Base-by-base conservation (phyloP, 2,113 vertebrate species). In the Raja brachyura region DNA sequence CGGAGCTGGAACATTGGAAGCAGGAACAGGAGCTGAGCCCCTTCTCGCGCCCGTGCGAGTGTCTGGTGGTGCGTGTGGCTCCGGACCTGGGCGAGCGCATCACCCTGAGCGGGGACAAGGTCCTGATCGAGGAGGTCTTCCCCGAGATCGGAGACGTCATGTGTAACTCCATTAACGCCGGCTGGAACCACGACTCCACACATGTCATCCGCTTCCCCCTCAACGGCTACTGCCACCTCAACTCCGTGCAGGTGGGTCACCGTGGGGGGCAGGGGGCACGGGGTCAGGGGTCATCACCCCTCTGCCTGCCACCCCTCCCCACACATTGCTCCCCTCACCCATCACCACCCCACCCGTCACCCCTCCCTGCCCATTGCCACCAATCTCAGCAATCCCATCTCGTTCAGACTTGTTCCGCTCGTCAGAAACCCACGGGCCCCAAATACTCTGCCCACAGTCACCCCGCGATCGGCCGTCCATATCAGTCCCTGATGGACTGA, bases 241-340 rank as follows among this genome's bases (percentile, higher is more conserved):
- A 99, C 97, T 99, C 98, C 93, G 98, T 99, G 94, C 98, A 99
- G 98, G 98, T 99, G 97, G 70, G 70, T 73, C 70, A 20, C 16
- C 16, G 1, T 18, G 14, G 14, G 14, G 5, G 70, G 63, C 13
- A 66, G 0, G 7, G 63, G 13, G 13, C 13, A 66, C 8, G 13
- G 63, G 39, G 39, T 48, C 39, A 48, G 39, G 39, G 39, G 39
- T 48, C 39, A 48, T 48, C 39, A 48, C 3, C 39, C 3, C 39
- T n/a, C n/a, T n/a, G n/a, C n/a, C n/a, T n/a, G n/a, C 39, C 39
- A 0, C 39, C 39, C 39, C 39, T 3, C 39, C 39, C 39, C 63
- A 66, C 13, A 2, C 2, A 66, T 8, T 10, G 13, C 63, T 10
- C 8, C 11, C 63, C 63, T 66, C 8, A 66, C 4, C 63, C 63